These are phyloP conservation scores for Pseudocheirus occidentalis DNA, from an alignment of 2,797 vertebrate genomes.

Conservation along the genomic window DNA sequence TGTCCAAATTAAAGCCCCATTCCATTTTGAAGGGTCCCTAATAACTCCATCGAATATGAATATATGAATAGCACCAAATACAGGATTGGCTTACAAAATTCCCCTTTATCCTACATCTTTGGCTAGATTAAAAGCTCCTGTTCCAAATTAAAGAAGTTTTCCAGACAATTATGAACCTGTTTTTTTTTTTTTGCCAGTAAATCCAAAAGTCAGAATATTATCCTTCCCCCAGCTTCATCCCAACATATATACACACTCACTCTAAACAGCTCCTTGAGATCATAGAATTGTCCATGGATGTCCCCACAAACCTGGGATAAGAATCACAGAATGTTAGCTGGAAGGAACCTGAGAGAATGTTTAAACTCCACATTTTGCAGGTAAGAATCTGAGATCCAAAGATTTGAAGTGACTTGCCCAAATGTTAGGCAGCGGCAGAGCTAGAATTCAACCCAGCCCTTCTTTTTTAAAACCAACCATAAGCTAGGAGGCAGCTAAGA, in stretches of 20 bases:
- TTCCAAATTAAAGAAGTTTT: background rate
- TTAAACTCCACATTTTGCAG: background rate
- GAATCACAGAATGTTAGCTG: background rate
- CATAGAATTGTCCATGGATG: constrained; percentile 97
- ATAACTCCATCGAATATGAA: background rate
- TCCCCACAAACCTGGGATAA: constrained; percentile 92
- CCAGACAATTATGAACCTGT: background rate
- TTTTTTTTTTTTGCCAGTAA: background rate
- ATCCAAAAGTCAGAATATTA: background rate
- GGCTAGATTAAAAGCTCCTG: background rate
- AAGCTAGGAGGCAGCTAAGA: background rate
- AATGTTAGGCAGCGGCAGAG: background rate
- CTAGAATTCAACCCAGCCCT: background rate
- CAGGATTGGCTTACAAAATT: background rate
- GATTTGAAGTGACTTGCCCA: background rate
- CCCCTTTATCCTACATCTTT: background rate
- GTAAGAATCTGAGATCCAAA: background rate
- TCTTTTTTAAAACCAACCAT: background rate
- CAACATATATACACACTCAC: constrained; percentile 84
- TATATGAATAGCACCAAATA: background rate
- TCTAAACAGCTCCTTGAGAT: constrained; percentile 95
- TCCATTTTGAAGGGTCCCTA: background rate
- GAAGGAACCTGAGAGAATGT: background rate
- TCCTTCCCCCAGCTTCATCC: background rate
- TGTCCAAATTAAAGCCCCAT: background rate